Base-by-base conservation (phyloP, 2,888 invertebrate genomes). In the Acleris emargana region DNA sequence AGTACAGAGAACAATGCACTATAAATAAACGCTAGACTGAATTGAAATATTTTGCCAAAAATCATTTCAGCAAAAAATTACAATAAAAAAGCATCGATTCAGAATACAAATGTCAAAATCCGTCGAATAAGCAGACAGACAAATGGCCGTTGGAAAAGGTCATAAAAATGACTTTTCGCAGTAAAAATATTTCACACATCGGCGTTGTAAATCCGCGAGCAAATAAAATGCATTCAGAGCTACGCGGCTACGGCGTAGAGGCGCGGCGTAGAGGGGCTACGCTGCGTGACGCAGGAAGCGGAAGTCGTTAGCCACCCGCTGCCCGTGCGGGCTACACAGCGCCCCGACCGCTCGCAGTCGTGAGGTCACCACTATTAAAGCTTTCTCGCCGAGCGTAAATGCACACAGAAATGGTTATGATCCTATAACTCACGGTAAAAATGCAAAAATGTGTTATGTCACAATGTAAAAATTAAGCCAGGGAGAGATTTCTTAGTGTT, bases 241-340 rank as follows among this genome's bases (percentile, higher is more conserved):
- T n/a, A 22, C 47, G 18, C 38, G 43, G 57, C 25, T 16, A 22
- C 74, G 78, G 51, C 63, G 58, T 47, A 55, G 17, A 28, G 32
- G 42, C 22, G 49, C 20, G 11, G 13, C 74, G 78, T 77, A 86
- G 88, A 20, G 57, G 42, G 43, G 57, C 57, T 45, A 57, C 57
- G 64, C 47, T 20, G 49, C 32, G 49, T 11, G 18, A 16, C 74
- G 77, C 78, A 86, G 88, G 88, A 87, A 83, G 62, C 77, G 88
- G 88, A 88, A 86, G 88, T 87, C 87, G 86, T 87, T 87, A 84
- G 74, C 78, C 77, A 72, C 72, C 79, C 73, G 71, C 74, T 73
- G 70, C 68, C 69, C 68, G 66, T 67, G 70, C 53, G 64, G 52
- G 43, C 42, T 18, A 53, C 66, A 54, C 61, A 57, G 61, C 61